A percentile compares a stretch with the other conserved stretches of the same genome.
These are phyloP conservation scores for Pogonocichla stellata DNA, from an alignment of 2,113 vertebrate species.

Conservation along the genomic window DNA sequence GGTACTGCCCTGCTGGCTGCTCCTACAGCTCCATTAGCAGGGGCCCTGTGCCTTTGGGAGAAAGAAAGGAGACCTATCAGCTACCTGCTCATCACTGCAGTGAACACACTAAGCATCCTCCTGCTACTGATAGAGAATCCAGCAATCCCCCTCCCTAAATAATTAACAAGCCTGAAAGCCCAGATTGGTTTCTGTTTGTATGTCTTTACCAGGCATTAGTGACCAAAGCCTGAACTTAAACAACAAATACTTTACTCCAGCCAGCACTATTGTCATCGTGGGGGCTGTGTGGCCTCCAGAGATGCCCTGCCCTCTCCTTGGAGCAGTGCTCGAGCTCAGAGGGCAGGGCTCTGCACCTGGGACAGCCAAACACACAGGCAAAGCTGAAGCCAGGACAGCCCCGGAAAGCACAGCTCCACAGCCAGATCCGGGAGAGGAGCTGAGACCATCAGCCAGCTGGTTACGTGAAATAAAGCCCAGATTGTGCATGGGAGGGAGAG, in stretches of 20 bases:
- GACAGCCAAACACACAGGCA: fast-evolving
- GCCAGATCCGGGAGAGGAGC: not conserved
- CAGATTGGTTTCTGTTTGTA: not conserved
- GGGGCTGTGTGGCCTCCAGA: not conserved
- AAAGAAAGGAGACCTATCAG: not conserved
- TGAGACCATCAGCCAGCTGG: not conserved
- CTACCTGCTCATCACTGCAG: not conserved
- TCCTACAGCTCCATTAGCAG: not conserved
- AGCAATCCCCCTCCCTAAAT: not conserved
- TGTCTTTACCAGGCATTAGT: not conserved
- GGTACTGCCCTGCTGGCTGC: not conserved
- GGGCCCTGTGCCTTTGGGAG: not conserved
- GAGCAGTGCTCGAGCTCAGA: not conserved
- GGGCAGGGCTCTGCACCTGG: fast-evolving
- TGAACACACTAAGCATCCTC: not conserved
- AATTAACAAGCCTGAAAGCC: not conserved
- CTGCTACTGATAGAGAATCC: not conserved
- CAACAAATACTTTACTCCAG: not conserved
- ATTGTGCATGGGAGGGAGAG: not conserved
- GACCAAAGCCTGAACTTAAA: not conserved
- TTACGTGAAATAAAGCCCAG: not conserved
- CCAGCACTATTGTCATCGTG: fast-evolving
- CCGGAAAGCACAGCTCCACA: not conserved
- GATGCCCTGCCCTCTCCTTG: fast-evolving
- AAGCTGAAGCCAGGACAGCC: not conserved